A percentile compares a stretch with the other conserved stretches of the same genome.
Evolutionary conservation across 1,140 invertebrate genomes (phyloP).

Genomic region (Drosophila arizonae): DNA sequence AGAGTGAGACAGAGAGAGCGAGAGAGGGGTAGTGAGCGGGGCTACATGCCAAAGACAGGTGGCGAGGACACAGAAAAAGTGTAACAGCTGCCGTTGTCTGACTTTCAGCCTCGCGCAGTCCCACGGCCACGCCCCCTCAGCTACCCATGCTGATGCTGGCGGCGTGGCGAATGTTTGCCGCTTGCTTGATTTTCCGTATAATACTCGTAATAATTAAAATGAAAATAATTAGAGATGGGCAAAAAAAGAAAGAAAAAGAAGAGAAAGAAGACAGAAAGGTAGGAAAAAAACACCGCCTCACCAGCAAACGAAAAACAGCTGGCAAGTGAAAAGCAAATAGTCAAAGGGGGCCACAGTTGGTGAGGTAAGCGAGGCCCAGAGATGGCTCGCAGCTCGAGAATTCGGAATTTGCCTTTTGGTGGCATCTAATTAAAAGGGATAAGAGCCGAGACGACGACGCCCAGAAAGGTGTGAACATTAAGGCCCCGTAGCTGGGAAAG

Average conservation of each 20-base stretch:
- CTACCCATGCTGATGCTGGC: neutral
- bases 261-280: too few relatives aligned
- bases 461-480: conserved; percentile 69
- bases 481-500: conserved; percentile 20
- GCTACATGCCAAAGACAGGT: conserved; percentile 38
- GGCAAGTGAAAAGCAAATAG: conserved; percentile 45
- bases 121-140: conserved; percentile 1
- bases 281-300: too few relatives aligned
- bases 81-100: conserved; percentile 64
- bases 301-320: conserved; percentile 41
- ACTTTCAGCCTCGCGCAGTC: neutral
- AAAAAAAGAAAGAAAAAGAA: conserved; percentile 28
- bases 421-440: conserved; percentile 78
- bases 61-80: conserved; percentile 41
- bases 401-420: conserved; percentile 69
- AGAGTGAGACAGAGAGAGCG: neutral
- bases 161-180: conserved; percentile 61
- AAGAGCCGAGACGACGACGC: conserved; percentile 41
- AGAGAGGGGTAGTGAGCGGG: neutral
- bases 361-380: neutral
- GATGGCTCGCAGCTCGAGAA: conserved; percentile 47
- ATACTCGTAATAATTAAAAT: conserved; percentile 79
- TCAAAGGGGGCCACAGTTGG: neutral
- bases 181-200: conserved; percentile 75
- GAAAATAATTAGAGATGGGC: conserved; percentile 75